phyloP scores from a whole-genome alignment of 2,113 vertebrate species.

The Piaya cayana region DNA sequence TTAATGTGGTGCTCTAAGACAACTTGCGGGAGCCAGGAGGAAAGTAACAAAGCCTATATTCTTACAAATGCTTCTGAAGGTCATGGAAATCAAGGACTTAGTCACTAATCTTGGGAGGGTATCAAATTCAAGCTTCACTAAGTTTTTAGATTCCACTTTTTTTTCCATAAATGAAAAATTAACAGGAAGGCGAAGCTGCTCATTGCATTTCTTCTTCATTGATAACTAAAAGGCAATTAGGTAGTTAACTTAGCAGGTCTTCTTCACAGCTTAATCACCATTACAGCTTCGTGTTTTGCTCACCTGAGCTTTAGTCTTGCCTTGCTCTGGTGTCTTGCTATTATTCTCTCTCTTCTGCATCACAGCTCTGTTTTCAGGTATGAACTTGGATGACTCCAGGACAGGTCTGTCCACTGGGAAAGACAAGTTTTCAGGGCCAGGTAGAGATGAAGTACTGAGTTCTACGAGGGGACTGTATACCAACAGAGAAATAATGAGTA shows the following conservation, averaged over 20 bases:
- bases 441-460: background rate
- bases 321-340: background rate
- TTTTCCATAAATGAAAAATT: background rate
- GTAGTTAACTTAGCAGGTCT: background rate
- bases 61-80: background rate
- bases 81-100: background rate
- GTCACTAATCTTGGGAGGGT: background rate
- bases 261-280: background rate
- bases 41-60: background rate
- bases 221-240: background rate
- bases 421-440: background rate
- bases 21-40: background rate
- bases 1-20: background rate
- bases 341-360: background rate
- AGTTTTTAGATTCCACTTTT: background rate
- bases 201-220: background rate
- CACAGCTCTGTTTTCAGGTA: background rate
- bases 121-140: background rate
- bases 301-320: conserved; percentile 36
- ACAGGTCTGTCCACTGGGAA: background rate
- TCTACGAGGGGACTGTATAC: background rate
- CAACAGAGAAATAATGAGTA: background rate
- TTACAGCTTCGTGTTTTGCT: background rate
- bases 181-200: background rate
- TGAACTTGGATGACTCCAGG: background rate